A percentile compares a stretch with the other conserved stretches of the same genome.
phyloP scores from a whole-genome alignment of 2,797 vertebrate genomes.

The Anguilla megastoma region DNA sequence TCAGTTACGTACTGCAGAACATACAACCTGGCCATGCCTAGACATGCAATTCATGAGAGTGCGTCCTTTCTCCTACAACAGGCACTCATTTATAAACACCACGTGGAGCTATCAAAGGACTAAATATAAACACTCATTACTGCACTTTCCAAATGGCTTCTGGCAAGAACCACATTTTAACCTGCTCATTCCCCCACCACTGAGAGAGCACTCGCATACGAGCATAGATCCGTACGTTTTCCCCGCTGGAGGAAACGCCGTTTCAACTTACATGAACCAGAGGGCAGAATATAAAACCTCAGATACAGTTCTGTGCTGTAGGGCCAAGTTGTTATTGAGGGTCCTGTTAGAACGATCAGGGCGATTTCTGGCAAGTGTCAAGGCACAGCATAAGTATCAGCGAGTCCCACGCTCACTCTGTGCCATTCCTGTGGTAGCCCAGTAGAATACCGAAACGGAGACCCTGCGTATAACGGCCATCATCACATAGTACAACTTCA shows the following conservation, averaged over 20 bases:
- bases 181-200: background rate
- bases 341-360: background rate
- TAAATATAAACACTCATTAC: slow-evolving; percentile 22
- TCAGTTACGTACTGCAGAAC: background rate
- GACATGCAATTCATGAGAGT: background rate
- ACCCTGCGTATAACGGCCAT: background rate
- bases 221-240: background rate
- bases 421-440: background rate
- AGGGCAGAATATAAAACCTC: background rate
- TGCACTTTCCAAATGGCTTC: background rate
- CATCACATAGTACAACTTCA: background rate
- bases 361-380: background rate
- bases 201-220: background rate
- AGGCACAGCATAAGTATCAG: background rate
- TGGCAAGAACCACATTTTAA: background rate
- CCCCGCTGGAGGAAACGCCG: background rate
- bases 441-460: background rate
- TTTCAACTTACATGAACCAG: background rate
- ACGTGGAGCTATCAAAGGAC: background rate
- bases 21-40: background rate
- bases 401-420: background rate
- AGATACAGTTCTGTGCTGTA: background rate
- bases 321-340: background rate
- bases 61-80: background rate
- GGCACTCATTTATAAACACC: slow-evolving; percentile 10